phyloP scores from a whole-genome alignment of 2,113 vertebrate species.

The Callionymus lyra region DNA sequence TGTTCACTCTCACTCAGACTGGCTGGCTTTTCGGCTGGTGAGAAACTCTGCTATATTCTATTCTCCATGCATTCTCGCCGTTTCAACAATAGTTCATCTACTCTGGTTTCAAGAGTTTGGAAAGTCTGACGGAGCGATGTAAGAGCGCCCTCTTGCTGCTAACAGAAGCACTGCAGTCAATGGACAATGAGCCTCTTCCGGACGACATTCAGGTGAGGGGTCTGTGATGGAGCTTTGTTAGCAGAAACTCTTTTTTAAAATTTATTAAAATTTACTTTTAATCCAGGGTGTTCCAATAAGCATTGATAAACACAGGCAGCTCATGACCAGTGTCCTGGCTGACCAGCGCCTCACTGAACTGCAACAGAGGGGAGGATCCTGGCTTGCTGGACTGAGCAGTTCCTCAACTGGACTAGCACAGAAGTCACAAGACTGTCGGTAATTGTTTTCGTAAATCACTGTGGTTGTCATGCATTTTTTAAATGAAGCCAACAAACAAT shows the following conservation, averaged over 20 bases:
- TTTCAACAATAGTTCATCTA: background rate
- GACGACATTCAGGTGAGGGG: slow-evolving; percentile 58
- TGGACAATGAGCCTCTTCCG: slow-evolving; percentile 59
- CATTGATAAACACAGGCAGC: slow-evolving; percentile 67
- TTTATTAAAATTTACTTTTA: no score
- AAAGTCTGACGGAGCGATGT: slow-evolving; percentile 63
- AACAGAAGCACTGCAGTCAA: slow-evolving; percentile 57
- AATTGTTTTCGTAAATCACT: background rate
- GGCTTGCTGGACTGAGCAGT: slow-evolving; percentile 75
- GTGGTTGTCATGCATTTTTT: no score
- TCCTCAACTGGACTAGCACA: slow-evolving; percentile 54
- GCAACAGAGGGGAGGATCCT: slow-evolving; percentile 77
- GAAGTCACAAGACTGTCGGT: slow-evolving; percentile 70
- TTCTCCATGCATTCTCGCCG: background rate
- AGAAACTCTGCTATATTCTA: slow-evolving; percentile 2
- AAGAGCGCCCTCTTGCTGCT: slow-evolving; percentile 65
- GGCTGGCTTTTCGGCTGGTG: slow-evolving; percentile 75
- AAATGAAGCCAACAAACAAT: no score
- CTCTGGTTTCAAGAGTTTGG: slow-evolving; percentile 54
- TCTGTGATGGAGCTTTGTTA: no score
- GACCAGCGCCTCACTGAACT: slow-evolving; percentile 74
- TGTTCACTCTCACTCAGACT: slow-evolving; percentile 65
- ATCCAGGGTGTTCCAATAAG: slow-evolving; percentile 54
- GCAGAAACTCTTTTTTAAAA: background rate
- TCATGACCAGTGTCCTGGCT: slow-evolving; percentile 74